These are phyloP conservation scores for Thera britannica DNA, from an alignment of 2,888 invertebrate species.

Conservation along the genomic window DNA sequence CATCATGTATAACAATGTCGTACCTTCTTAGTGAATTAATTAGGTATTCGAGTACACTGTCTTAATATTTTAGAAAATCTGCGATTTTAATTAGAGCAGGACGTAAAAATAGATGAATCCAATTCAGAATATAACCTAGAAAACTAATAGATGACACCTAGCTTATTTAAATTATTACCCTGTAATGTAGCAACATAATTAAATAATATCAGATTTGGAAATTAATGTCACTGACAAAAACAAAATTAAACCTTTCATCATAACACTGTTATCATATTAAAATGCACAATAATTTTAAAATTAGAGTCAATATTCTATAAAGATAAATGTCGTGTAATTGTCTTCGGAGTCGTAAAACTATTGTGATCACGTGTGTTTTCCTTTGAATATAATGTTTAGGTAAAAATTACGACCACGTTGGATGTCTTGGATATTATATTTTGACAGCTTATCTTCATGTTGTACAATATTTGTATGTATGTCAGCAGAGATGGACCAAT, in stretches of 20 bases:
- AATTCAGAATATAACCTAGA: neutral
- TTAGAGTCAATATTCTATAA: slow-evolving; percentile 63
- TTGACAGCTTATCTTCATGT: neutral
- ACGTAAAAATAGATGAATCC: neutral
- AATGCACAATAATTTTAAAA: slow-evolving; percentile 27
- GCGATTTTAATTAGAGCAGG: neutral
- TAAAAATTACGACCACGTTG: slow-evolving; percentile 65
- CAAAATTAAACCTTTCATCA: neutral
- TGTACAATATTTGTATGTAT: no score
- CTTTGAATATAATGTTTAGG: slow-evolving; percentile 57
- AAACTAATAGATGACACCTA: neutral
- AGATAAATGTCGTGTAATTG: slow-evolving; percentile 58
- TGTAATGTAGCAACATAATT: neutral
- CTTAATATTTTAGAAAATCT: neutral
- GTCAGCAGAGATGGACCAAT: no score
- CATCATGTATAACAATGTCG: neutral
- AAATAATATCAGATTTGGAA: neutral
- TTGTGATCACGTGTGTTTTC: slow-evolving; percentile 71
- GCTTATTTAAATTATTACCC: neutral
- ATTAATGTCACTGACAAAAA: neutral
- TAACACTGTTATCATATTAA: slow-evolving; percentile 12
- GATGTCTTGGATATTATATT: slow-evolving; percentile 31
- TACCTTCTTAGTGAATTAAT: no score
- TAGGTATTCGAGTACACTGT: no score
- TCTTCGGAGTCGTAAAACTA: slow-evolving; percentile 47